These are phyloP conservation scores for Operophtera brumata DNA, from an alignment of 2,888 invertebrate species.

Conservation along the genomic window DNA sequence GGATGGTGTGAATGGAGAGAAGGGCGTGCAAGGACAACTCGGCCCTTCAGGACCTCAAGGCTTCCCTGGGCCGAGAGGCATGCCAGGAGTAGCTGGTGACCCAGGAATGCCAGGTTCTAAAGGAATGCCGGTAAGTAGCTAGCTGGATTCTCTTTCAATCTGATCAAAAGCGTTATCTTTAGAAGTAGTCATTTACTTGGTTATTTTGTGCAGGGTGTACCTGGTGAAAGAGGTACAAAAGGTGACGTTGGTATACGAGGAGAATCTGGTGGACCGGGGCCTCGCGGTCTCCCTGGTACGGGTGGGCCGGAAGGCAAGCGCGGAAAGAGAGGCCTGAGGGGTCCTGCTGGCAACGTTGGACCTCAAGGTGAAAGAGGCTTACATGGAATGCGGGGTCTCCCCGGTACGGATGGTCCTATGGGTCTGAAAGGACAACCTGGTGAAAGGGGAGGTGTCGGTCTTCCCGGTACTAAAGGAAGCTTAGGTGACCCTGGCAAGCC, in stretches of 20 bases:
- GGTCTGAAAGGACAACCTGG: constrained; percentile 89
- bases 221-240: constrained; percentile 90
- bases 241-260: constrained; percentile 90
- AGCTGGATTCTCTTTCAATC: too few species aligned
- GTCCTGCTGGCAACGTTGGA: constrained; percentile 87
- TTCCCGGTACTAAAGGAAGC: constrained; percentile 81
- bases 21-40: constrained; percentile 86
- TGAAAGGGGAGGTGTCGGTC: constrained; percentile 82
- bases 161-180: too few species aligned
- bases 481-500: constrained; percentile 82
- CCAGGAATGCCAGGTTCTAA: constrained; percentile 87
- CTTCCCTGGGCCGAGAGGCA: constrained; percentile 90
- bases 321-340: constrained; percentile 88
- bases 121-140: constrained; percentile 83
- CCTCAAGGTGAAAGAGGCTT: constrained; percentile 87
- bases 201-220: constrained; percentile 79
- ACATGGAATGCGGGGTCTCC: constrained; percentile 84
- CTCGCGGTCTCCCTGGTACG: constrained; percentile 87
- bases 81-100: constrained; percentile 87
- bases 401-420: constrained; percentile 88
- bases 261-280: constrained; percentile 86
- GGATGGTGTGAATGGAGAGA: constrained; percentile 90
- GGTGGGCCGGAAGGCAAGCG: constrained; percentile 90
- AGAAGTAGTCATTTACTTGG: background rate
- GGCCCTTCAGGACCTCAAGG: constrained; percentile 90